These are phyloP conservation scores for Tympanoctomys barrerae DNA, from an alignment of 2,797 vertebrate genomes.

Conservation along the genomic window DNA sequence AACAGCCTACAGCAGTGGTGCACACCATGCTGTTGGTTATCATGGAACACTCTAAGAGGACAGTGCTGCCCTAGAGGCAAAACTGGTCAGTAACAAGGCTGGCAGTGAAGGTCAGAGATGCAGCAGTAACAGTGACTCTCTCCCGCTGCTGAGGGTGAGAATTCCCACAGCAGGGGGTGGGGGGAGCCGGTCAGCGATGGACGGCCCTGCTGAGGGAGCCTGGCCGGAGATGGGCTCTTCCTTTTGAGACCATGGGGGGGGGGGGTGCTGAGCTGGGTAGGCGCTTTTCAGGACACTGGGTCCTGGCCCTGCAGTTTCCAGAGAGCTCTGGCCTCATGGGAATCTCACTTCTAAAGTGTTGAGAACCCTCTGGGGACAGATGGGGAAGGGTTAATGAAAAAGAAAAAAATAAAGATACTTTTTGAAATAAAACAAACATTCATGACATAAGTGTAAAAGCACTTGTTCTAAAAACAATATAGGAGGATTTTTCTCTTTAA, in stretches of 20 bases:
- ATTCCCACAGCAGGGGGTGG: neutral
- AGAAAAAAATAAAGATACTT: neutral
- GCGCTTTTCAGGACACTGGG: neutral
- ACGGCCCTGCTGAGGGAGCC: neutral
- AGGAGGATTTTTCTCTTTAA: neutral
- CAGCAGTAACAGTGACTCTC: neutral
- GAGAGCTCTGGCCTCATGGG: neutral
- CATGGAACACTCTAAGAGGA: neutral
- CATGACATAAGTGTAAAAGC: neutral
- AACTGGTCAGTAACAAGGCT: neutral
- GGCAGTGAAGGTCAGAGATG: neutral
- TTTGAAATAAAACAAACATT: slow-evolving; percentile 1
- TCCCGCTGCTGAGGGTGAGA: neutral
- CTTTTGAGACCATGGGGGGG: neutral
- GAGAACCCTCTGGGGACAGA: neutral
- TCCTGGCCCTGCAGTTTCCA: neutral
- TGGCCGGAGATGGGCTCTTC: neutral
- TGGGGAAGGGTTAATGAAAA: neutral
- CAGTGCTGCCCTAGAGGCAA: neutral
- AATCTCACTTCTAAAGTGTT: neutral
- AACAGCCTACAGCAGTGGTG: neutral
- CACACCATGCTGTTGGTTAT: neutral
- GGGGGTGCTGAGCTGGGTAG: neutral
- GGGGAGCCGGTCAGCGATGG: neutral
- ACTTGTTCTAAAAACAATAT: neutral